Base-by-base conservation (phyloP, 2,888 invertebrate genomes). In the Notocelia uddmanniana region DNA sequence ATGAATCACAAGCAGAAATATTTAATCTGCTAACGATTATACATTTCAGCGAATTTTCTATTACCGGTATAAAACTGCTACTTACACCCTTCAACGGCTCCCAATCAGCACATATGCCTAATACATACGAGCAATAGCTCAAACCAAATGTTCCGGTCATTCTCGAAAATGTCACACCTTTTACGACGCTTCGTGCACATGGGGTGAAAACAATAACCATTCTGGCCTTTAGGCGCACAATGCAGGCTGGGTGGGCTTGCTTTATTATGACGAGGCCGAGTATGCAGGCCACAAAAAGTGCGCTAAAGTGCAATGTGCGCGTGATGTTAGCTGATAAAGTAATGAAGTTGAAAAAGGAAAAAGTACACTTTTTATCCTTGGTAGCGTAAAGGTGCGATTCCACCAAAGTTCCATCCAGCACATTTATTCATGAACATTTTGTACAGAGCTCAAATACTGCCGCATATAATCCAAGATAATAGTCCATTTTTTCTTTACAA, bases 221-320 rank as follows among this genome's bases (percentile, higher is more conserved):
- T 82, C 84, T 82, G 81, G 80, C 83, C 80, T 81, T 80, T 31
- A 74, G 72, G 81, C 76, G 76, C 77, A 87, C 84, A 87, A 87
- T 84, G 78, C 79, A 77, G 81, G 81, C 76, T 89, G 92, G 90
- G 91, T 90, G 91, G 90, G 83, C 88, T 74, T 77, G 79, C 80
- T 79, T 68, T 74, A 75, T 73, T 74, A 75, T 59, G 64, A 37
- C 52, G 52, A 23, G 19, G 50, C 50, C 21, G 15, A 37, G 34
- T 23, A 34, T 21, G 54, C 37, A 31, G 62, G 52, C 37, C 31
- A 54, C 64, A 64, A 64, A 79, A 76, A 72, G 73, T 72, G 73
- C 66, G 76, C 26, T 54, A 54, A 26, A 23, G 54, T 23, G 55
- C 26, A 55, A 54, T 64, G 54, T 64, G 37, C 63, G 52, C 34